Evolutionary conservation across 2,888 invertebrate species (phyloP).

Genomic region (Eumacrocentrus americanus): DNA sequence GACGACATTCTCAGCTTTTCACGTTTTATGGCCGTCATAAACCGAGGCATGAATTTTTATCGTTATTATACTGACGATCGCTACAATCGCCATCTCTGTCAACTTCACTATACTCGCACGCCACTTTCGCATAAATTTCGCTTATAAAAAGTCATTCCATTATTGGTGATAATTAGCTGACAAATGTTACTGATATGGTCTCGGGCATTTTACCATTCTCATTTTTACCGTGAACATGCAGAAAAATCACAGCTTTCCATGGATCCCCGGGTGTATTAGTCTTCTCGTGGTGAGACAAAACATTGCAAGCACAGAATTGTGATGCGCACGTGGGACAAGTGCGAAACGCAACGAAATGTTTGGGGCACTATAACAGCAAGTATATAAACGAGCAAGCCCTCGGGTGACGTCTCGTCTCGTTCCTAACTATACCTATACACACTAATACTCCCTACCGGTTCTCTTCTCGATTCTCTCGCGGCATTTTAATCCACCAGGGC

Average conservation of each 20-base stretch:
- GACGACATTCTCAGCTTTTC: slow-evolving; percentile 35
- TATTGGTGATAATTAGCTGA: slow-evolving; percentile 10
- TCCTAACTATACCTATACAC: slow-evolving; percentile 21
- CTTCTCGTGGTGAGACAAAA: slow-evolving; percentile 15
- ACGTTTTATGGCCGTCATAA: slow-evolving; percentile 49
- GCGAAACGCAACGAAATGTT: slow-evolving; percentile 26
- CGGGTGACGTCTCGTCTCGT: slow-evolving; percentile 33
- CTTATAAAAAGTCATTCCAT: not conserved
- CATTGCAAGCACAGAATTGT: not conserved
- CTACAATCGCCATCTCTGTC: slow-evolving; percentile 29
- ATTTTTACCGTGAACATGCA: not conserved
- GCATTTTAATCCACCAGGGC: slow-evolving; percentile 58
- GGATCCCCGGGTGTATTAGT: not conserved
- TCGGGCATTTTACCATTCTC: slow-evolving; percentile 16
- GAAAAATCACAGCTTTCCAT: slow-evolving; percentile 15
- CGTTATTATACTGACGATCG: slow-evolving; percentile 41
- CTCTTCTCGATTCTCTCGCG: slow-evolving; percentile 36
- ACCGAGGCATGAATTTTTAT: slow-evolving; percentile 49
- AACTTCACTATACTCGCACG: not conserved
- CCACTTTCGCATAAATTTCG: too few species aligned
- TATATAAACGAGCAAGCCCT: slow-evolving; percentile 15
- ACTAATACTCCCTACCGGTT: slow-evolving; percentile 17
- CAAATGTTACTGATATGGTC: slow-evolving; percentile 11
- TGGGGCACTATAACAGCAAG: not conserved
- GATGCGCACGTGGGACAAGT: slow-evolving; percentile 21